phyloP scores from a whole-genome alignment of 2,888 invertebrate genomes.

The Tenthredo livida region DNA sequence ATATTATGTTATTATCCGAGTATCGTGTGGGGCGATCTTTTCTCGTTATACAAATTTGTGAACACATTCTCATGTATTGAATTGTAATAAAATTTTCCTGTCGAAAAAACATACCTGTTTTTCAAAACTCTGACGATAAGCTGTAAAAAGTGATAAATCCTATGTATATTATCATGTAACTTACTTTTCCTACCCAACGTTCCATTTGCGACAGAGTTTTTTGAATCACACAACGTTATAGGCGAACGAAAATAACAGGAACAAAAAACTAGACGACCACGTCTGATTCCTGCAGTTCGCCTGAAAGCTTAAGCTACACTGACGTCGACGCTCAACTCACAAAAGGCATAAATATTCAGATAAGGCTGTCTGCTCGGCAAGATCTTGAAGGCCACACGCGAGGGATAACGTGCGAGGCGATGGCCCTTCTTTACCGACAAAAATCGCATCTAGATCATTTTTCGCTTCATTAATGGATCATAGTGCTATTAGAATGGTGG shows the following conservation, averaged over 20 bases:
- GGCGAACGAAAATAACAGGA: background rate
- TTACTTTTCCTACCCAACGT: constrained; percentile 29
- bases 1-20: too few species aligned
- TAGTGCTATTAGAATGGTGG: background rate
- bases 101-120: too few species aligned
- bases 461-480: too few species aligned
- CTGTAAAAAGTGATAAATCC: background rate
- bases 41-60: too few species aligned
- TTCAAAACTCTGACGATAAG: background rate
- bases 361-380: background rate
- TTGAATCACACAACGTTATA: background rate
- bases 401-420: background rate
- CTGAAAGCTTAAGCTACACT: background rate
- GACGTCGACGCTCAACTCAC: constrained; percentile 9
- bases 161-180: background rate
- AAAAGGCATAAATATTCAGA: constrained; percentile 15
- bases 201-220: background rate
- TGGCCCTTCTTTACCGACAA: background rate
- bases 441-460: background rate
- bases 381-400: background rate
- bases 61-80: too few species aligned
- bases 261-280: background rate
- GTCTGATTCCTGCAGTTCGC: background rate
- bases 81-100: too few species aligned
- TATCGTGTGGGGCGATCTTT: too few species aligned